Conservation (phyloP, 2,113 vertebrate genomes). For the Hippoglossus stenolepis region DNA sequence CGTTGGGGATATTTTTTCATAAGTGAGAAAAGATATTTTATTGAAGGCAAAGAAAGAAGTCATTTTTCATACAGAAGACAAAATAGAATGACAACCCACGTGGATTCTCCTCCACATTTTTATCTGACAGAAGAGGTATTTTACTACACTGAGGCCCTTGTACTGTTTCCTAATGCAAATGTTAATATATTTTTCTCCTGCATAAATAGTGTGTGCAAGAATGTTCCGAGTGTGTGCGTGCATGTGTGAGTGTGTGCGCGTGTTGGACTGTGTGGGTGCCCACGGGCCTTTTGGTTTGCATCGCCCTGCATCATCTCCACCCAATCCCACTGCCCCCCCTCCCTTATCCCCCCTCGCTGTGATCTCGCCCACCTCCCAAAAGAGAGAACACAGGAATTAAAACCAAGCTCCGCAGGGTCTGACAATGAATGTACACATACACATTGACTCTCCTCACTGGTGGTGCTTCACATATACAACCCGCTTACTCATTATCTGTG, state of each 20-base stretch:
- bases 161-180: slow-evolving; percentile 91
- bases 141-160: slow-evolving; percentile 85
- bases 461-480: slow-evolving; percentile 38
- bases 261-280: slow-evolving; percentile 56
- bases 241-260: slow-evolving; percentile 40
- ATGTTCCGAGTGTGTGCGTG: slow-evolving; percentile 47
- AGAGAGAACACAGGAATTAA: slow-evolving; percentile 32
- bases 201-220: slow-evolving; percentile 64
- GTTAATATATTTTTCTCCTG: slow-evolving; percentile 89
- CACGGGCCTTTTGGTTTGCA: slow-evolving; percentile 40
- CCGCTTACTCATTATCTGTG: slow-evolving; percentile 8
- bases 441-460: slow-evolving; percentile 40
- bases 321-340: slow-evolving; percentile 16
- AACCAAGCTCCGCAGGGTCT: slow-evolving; percentile 52
- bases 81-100: slow-evolving; percentile 57
- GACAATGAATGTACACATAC: slow-evolving; percentile 71
- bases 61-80: slow-evolving; percentile 62
- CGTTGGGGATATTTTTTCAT: slow-evolving; percentile 59
- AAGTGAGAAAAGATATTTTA: slow-evolving; percentile 74
- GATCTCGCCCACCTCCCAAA: slow-evolving; percentile 49
- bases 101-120: slow-evolving; percentile 52
- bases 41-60: slow-evolving; percentile 62
- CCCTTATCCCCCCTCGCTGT: slow-evolving; percentile 19
- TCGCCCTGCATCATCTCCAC: slow-evolving; percentile 49
- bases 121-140: slow-evolving; percentile 72